phyloP scores from a whole-genome alignment of 1,140 invertebrate species.

The Reticulitermes speratus region DNA sequence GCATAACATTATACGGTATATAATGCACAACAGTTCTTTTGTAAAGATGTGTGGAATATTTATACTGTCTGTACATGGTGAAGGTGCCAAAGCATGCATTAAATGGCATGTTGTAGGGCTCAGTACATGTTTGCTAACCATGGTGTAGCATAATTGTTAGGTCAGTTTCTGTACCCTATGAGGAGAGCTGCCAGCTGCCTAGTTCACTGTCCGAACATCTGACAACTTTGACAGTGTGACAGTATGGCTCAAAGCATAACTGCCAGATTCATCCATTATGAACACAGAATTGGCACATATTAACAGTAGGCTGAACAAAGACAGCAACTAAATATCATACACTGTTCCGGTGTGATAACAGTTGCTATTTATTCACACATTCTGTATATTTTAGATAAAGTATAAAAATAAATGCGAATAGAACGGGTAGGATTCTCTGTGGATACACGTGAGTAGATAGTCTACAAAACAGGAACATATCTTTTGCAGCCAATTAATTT shows the following conservation, averaged over 20 bases:
- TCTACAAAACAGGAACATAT: neutral
- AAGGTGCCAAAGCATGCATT: too few species aligned
- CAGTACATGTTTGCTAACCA: too few species aligned
- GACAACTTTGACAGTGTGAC: neutral
- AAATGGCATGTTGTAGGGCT: too few species aligned
- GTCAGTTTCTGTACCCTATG: too few species aligned
- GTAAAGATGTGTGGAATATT: too few species aligned
- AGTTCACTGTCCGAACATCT: neutral
- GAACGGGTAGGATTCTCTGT: neutral
- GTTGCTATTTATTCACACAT: neutral
- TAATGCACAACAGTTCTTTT: too few species aligned
- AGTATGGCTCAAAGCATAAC: neutral
- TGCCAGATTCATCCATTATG: neutral
- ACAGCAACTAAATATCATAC: neutral
- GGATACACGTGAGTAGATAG: neutral
- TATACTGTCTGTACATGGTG: too few species aligned
- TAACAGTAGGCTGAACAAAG: neutral
- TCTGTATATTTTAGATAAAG: neutral
- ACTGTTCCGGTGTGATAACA: neutral
- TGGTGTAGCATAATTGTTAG: too few species aligned
- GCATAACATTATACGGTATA: too few species aligned
- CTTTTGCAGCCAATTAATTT: neutral
- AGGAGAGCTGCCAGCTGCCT: too few species aligned
- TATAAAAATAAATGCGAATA: neutral
- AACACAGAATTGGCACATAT: neutral